Evolutionary conservation across 2,797 vertebrate species (phyloP), one percentile per base, ranked within the genome.

Genomic region (Etheostoma perlongum): DNA sequence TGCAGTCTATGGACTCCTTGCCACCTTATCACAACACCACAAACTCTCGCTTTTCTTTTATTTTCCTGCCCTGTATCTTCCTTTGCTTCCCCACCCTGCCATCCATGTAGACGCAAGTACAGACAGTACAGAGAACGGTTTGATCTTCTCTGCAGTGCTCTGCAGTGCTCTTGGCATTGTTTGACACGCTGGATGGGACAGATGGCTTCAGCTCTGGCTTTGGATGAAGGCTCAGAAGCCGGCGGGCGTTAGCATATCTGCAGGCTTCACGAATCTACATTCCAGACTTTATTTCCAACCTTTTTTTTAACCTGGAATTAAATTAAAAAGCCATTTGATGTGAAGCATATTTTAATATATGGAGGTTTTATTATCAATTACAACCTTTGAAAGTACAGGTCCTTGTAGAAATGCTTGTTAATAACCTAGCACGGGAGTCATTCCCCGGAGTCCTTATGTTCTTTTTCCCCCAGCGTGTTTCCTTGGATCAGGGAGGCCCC

Each of bases 101-200:
- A 74, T 75, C 62, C 10, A 53, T 57, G 63, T 74, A 68, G 71
- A 72, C 8, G 11, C 6, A 7, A 77, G 59, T 25, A 72, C 71
- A 83, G 69, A 47, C 58, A 51, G 76, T 10, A 51, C 55, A 77
- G 64, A 74, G 67, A 51, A 67, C 0, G 1, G 64, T 71, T 76
- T 84, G 79, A 84, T 82, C 74, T 77, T 55, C 69, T 75, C 63
- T 46, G 81, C 33, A 21, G 49, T 70, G 47, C 78, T 66, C 62
- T 36, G 60, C 63, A 60, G 33, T 44, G 67, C 76, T 75, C 68
- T 75, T 82, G 75, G 80, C 81, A 60, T 79, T 71, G 79, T 81
- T 81, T 78, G 82, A 67, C 79, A 72, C 33, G 71, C 48, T 76
- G 84, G 81, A 74, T 80, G 60, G 74, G 76, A 79, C 57, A 86